These are phyloP conservation scores for Clitarchus hookeri DNA, from an alignment of 2,888 invertebrate species.

Conservation along the genomic window DNA sequence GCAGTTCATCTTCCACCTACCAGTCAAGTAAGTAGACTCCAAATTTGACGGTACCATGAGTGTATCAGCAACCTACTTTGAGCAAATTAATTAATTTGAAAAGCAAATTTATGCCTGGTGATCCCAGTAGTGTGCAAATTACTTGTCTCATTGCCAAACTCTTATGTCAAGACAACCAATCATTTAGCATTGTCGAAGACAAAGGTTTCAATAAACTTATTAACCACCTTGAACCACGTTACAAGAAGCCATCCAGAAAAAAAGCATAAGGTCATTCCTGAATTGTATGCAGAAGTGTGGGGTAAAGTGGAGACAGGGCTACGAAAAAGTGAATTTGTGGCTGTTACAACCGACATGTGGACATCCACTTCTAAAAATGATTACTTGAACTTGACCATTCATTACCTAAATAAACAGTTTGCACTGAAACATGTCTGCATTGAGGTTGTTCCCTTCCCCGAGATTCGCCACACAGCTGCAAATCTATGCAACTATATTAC, in stretches of 20 bases:
- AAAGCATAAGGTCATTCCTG: neutral
- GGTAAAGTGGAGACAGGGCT: too few species aligned
- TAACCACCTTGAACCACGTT: neutral
- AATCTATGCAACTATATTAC: neutral
- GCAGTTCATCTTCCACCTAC: too few species aligned
- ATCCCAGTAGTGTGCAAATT: neutral
- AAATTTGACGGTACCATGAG: neutral
- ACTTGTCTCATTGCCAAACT: neutral
- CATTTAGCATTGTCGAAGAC: too few species aligned
- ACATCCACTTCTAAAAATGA: neutral
- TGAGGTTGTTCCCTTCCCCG: neutral
- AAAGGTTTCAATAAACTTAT: too few species aligned
- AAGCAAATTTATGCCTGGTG: neutral
- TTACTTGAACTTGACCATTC: neutral
- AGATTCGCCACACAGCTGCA: too few species aligned
- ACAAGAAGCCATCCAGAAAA: neutral
- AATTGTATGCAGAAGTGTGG: neutral
- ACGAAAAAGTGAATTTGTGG: neutral
- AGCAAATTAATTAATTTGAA: too few species aligned
- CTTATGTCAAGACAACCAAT: neutral
- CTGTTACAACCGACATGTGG: neutral
- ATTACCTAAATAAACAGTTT: too few species aligned
- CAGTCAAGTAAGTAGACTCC: too few species aligned
- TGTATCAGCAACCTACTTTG: too few species aligned
- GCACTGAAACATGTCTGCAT: neutral